Evolutionary conservation across 2,888 invertebrate species (phyloP).

Genomic region (Coenonympha glycerion): DNA sequence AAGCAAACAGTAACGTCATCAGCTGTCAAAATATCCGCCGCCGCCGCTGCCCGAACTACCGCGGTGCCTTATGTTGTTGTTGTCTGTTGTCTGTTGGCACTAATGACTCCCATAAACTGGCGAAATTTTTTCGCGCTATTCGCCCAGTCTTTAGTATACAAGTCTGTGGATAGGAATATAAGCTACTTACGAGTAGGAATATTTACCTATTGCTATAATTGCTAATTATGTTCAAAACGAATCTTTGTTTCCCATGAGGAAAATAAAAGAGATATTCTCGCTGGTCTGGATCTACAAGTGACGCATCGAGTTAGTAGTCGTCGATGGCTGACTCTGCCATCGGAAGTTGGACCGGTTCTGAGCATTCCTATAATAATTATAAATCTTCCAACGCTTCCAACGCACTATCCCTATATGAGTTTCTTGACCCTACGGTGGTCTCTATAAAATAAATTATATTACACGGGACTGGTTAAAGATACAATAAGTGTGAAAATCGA

Average conservation of each 20-base stretch:
- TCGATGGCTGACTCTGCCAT: constrained; percentile 31
- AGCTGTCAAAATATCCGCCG: too few relatives aligned
- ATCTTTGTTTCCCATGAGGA: constrained; percentile 13
- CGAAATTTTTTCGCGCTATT: too few relatives aligned
- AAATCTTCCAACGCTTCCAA: constrained; percentile 43
- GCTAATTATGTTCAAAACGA: too few relatives aligned
- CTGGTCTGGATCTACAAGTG: constrained; percentile 23
- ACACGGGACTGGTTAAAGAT: constrained; percentile 16
- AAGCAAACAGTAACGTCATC: too few relatives aligned
- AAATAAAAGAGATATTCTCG: constrained; percentile 14
- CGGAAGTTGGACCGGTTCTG: constrained; percentile 61
- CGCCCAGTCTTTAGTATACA: too few relatives aligned
- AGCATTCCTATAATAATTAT: constrained; percentile 49
- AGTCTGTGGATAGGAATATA: too few relatives aligned
- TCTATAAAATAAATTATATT: constrained; percentile 23
- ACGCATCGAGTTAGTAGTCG: constrained; percentile 24
- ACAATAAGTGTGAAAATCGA: constrained; percentile 17
- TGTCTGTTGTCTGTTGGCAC: too few relatives aligned
- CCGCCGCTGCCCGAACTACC: too few relatives aligned
- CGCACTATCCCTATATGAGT: constrained; percentile 38
- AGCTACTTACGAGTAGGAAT: too few relatives aligned
- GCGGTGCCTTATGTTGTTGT: too few relatives aligned
- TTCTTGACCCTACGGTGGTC: constrained; percentile 29
- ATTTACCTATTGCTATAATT: too few relatives aligned
- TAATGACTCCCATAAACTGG: too few relatives aligned